phyloP scores from a whole-genome alignment of 1,140 invertebrate genomes.

The Cecropterus lyciades region DNA sequence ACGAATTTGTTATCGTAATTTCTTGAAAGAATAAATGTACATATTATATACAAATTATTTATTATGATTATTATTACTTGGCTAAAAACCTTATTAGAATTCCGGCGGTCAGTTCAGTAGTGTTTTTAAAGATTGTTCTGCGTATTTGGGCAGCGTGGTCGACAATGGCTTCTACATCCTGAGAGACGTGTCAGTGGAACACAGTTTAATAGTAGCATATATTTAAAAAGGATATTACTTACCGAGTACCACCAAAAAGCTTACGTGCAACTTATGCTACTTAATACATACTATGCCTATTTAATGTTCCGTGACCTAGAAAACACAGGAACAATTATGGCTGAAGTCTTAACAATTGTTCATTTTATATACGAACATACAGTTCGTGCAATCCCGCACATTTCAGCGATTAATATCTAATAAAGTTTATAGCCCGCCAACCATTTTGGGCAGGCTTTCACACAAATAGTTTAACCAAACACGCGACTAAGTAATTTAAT shows the following conservation, averaged over 20 bases:
- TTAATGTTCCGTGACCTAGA: constrained; percentile 18
- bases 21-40: no score
- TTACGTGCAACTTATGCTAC: constrained; percentile 8
- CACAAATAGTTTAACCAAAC: constrained; percentile 43
- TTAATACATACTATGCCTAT: constrained; percentile 1
- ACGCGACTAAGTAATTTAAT: constrained; percentile 78
- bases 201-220: not conserved
- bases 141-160: no score
- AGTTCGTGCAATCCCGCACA: constrained; percentile 15
- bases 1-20: no score
- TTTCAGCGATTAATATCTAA: constrained; percentile 25
- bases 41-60: no score
- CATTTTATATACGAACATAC: constrained; percentile 7
- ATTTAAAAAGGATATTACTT: not conserved
- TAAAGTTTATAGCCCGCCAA: constrained; percentile 20
- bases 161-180: no score
- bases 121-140: no score
- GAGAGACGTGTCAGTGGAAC: no score
- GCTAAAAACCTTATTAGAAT: no score
- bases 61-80: no score
- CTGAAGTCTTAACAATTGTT: constrained; percentile 22
- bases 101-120: no score
- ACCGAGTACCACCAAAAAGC: not conserved
- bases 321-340: constrained; percentile 19
- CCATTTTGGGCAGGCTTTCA: constrained; percentile 32